phyloP scores from a whole-genome alignment of 2,797 vertebrate species.

The Brachyrhaphis roseni region DNA sequence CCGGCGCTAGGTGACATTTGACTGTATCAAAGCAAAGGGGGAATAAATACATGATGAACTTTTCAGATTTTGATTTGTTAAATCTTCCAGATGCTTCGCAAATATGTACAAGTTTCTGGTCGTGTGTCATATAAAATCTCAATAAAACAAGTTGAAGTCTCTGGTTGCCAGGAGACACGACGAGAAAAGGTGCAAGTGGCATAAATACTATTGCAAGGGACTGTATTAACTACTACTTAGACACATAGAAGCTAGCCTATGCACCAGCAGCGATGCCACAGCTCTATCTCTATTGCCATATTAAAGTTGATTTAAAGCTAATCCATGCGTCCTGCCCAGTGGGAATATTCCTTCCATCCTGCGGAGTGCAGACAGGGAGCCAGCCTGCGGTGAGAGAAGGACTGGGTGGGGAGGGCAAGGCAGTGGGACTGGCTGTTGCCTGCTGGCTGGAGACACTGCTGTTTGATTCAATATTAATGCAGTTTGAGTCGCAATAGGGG shows the following conservation, averaged over 20 bases:
- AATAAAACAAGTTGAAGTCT: not conserved
- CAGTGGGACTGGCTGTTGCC: conserved; percentile 70
- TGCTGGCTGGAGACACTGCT: conserved; percentile 81
- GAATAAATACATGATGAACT: not conserved
- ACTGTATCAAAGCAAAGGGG: not conserved
- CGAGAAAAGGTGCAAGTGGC: not conserved
- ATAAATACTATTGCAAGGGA: not conserved
- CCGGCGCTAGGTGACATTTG: no score
- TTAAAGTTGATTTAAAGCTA: conserved; percentile 86
- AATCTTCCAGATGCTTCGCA: not conserved
- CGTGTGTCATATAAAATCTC: not conserved
- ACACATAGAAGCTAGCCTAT: conserved; percentile 62
- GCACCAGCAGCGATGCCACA: conserved; percentile 59
- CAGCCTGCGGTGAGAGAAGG: conserved; percentile 76
- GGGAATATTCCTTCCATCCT: conserved; percentile 85
- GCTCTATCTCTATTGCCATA: conserved; percentile 76
- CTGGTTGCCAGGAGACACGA: not conserved
- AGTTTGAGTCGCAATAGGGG: conserved; percentile 84
- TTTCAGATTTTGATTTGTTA: not conserved
- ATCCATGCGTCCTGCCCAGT: conserved; percentile 81
- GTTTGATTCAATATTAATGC: conserved; percentile 89
- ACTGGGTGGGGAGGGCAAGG: conserved; percentile 42
- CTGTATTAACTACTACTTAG: conserved; percentile 50
- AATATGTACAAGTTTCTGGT: not conserved
- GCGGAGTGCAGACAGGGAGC: conserved; percentile 83